Evolutionary conservation across 2,888 invertebrate genomes (phyloP), one percentile per base, ranked within the genome.

Genomic region (Pilophorus perplexus): DNA sequence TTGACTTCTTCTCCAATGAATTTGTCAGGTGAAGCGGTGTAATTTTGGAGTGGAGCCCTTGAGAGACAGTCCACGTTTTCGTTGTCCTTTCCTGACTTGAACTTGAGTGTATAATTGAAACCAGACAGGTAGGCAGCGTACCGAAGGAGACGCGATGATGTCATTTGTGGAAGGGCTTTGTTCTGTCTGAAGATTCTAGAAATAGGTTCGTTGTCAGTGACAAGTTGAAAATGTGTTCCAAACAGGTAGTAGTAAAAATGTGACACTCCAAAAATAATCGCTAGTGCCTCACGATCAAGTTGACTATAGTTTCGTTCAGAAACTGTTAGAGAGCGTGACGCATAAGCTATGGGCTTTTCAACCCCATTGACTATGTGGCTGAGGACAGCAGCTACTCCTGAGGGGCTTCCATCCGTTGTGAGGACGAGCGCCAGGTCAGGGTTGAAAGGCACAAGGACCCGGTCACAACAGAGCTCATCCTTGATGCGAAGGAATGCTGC

Each of bases 281-380:
- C 68, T 16, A 66, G 22, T 5, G 69, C 71, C 64, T 71, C 70
- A 16, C 67, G 37, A 42, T 70, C 68, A 8, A 70, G 44, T 40
- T 71, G 71, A 10, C 65, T 52, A 20, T 68, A 71, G 46, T 73
- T 75, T 60, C 73, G 72, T 69, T 77, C 75, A 10, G 74, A 72
- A 44, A 67, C 67, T 1, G 72, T 71, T 22, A 75, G 67, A 3
- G 74, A 64, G 18, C 71, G 28, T 0, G 71, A 71, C 10, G 60
- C 67, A 22, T 38, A 71, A 1, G 67, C 70, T 12, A 70, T 70
- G 8, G 69, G 70, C 4, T 48, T 5, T 64, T 71, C 67, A 2
- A 12, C 6, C 16, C 64, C 68, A 28, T 69, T 50, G n/a, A 67
- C 28, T 6, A 40, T 27, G 37, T 70, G 72, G 14, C 64, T 66